Evolutionary conservation across 2,113 vertebrate species (phyloP).

Genomic region (Phylloscopus whistleri): DNA sequence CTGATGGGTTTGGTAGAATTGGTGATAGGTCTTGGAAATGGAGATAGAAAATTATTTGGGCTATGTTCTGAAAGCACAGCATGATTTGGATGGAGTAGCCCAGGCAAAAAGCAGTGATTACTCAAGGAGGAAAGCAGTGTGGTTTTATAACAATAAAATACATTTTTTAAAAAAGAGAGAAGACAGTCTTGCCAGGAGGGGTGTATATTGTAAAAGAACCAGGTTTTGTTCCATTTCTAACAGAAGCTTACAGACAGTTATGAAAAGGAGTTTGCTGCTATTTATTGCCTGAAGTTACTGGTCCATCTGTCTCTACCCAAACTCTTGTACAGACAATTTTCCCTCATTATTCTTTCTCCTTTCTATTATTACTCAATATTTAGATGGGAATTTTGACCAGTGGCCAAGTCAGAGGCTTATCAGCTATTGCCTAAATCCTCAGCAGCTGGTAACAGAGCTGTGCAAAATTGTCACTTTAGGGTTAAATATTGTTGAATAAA

Average conservation of each 20-base stretch:
- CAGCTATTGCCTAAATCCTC: neutral
- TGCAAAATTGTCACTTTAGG: constrained; percentile 16
- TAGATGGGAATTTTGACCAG: neutral
- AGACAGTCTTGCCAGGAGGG: neutral
- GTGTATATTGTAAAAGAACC: neutral
- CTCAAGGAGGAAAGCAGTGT: neutral
- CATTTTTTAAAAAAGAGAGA: neutral
- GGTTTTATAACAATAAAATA: neutral
- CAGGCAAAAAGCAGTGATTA: neutral
- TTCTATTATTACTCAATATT: neutral
- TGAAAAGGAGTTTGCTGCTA: constrained; percentile 22
- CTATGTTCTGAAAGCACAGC: neutral
- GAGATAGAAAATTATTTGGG: neutral
- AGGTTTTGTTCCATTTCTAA: neutral
- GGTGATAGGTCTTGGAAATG: neutral
- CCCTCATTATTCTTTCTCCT: neutral
- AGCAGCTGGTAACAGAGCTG: neutral
- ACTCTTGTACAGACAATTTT: neutral
- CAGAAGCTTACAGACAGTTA: neutral
- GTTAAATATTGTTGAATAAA: constrained; percentile 65
- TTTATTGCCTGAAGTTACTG: constrained; percentile 37
- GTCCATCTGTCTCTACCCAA: constrained; percentile 29
- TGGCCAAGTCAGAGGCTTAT: constrained; percentile 5
- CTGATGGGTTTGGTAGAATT: neutral
- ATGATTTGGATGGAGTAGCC: neutral